Percentiles rank a stretch among this genome's conserved stretches.
Conservation (phyloP, 2,888 invertebrate genomes). For the Diplolepis rosae region DNA sequence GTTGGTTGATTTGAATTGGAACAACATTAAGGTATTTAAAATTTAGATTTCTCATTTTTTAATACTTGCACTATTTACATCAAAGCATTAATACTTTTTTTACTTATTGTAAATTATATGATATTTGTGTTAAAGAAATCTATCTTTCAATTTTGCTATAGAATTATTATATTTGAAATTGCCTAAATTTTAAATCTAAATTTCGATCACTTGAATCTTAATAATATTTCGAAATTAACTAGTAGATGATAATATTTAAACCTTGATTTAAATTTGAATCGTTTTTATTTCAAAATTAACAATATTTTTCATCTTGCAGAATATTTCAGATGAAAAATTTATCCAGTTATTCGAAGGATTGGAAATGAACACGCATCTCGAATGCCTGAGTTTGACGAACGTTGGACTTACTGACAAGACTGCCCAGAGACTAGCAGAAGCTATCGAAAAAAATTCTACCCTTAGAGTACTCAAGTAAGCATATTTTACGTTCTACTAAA, state of each 20-base stretch:
- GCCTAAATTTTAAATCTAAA: not conserved
- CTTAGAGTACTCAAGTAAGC: slow-evolving; percentile 85
- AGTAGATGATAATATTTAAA: too few relatives aligned
- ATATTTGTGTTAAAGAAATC: too few relatives aligned
- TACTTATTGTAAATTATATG: not conserved
- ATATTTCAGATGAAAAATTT: slow-evolving; percentile 97
- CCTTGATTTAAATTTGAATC: too few relatives aligned
- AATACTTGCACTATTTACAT: slow-evolving; percentile 16
- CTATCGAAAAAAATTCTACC: slow-evolving; percentile 86
- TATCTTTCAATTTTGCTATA: too few relatives aligned
- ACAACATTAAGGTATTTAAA: slow-evolving; percentile 94
- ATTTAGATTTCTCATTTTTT: slow-evolving; percentile 1
- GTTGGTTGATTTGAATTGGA: slow-evolving; percentile 96
- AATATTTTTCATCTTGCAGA: slow-evolving; percentile 77
- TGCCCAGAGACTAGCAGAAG: slow-evolving; percentile 87
- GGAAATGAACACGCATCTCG: slow-evolving; percentile 92
- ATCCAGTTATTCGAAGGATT: slow-evolving; percentile 91
- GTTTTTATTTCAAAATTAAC: too few relatives aligned
- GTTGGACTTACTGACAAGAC: slow-evolving; percentile 93
- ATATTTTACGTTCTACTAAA: slow-evolving; percentile 10
- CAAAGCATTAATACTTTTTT: too few relatives aligned
- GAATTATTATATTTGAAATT: too few relatives aligned
- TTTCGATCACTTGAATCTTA: too few relatives aligned
- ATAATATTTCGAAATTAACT: too few relatives aligned
- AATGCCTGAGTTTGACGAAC: slow-evolving; percentile 94